phyloP scores from a whole-genome alignment of 1,140 invertebrate species.

The Anagrus nilaparvatae region DNA sequence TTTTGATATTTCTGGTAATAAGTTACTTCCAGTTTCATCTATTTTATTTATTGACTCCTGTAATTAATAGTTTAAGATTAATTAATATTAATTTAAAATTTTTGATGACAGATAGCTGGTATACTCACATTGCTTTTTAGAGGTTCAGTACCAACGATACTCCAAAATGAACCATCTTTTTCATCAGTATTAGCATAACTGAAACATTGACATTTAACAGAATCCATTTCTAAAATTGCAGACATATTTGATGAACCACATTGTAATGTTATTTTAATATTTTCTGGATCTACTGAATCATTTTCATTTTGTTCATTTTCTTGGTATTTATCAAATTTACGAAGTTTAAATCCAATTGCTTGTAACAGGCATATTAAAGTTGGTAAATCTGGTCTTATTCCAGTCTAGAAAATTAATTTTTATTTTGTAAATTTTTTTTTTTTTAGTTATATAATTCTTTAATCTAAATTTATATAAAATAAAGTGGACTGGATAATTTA shows the following conservation, averaged over 20 bases:
- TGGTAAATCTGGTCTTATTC: slow-evolving; percentile 24
- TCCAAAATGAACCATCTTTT: slow-evolving; percentile 31
- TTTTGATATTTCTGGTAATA: slow-evolving; percentile 26
- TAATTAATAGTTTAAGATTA: slow-evolving; percentile 1
- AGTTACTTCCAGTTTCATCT: slow-evolving; percentile 31
- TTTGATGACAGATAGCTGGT: background rate
- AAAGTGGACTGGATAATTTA: no score
- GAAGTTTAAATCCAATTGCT: slow-evolving; percentile 27
- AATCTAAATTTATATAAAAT: no score
- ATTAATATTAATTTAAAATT: background rate
- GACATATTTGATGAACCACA: slow-evolving; percentile 30
- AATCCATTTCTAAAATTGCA: slow-evolving; percentile 27
- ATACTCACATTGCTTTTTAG: slow-evolving; percentile 13
- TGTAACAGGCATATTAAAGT: slow-evolving; percentile 25
- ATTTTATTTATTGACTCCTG: slow-evolving; percentile 27
- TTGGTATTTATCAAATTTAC: slow-evolving; percentile 23
- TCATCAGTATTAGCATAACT: slow-evolving; percentile 21
- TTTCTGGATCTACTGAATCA: slow-evolving; percentile 12
- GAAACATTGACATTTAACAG: slow-evolving; percentile 28
- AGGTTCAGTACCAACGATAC: slow-evolving; percentile 26
- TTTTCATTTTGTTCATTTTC: background rate
- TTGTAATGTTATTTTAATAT: slow-evolving; percentile 24
- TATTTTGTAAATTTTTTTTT: background rate
- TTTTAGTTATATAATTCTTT: no score
- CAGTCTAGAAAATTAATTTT: slow-evolving; percentile 6